Evolutionary conservation across 2,113 vertebrate species (phyloP), one percentile per base, ranked within the genome.

Genomic region (Sorex fumeus): DNA sequence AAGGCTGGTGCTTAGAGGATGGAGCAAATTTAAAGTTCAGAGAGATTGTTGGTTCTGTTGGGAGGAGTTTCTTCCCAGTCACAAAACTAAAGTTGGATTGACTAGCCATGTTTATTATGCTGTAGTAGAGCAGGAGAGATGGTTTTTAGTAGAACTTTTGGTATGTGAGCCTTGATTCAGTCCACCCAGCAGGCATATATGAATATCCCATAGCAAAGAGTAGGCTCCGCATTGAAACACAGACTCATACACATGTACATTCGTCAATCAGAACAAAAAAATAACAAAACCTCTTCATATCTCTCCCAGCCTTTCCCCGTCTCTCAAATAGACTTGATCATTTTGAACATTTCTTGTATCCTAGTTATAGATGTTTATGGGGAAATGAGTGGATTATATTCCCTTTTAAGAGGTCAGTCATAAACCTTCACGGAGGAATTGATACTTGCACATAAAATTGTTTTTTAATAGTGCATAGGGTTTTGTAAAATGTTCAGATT

Each of bases 341-440:
- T 50, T 84, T 62, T 78, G 9, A 32, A 60, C 2, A 80, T 40
- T 57, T 83, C 36, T 60, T 5, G 28, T 47, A 12, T 88, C 57
- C 23, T 32, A 28, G 8, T 43, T 60, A 36, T 27, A n/a, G 69
- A 8, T 72, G 3, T 53, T 34, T 83, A 8, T 36, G 70, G 77
- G 89, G 81, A 72, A 94, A 67, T 19, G 21, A 77, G 3, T 69
- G 53, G 40, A 60, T 72, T 27, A 27, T 28, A 25, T 45, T 78
- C 25, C 74, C 2, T 82, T 84, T 85, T 84, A 27, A 47, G n/a
- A 53, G 1, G 23, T 70, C 19, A 30, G 60, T 75, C 27, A 75
- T 30, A 90, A 87, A 93, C 23, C 50, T 25, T 79, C 34, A 11
- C 15, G 83, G 57, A 94, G 70, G n/a, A 74, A 16, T 4, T 87